These are phyloP conservation scores for Eulithis prunata DNA, from an alignment of 2,888 invertebrate genomes.

Conservation along the genomic window DNA sequence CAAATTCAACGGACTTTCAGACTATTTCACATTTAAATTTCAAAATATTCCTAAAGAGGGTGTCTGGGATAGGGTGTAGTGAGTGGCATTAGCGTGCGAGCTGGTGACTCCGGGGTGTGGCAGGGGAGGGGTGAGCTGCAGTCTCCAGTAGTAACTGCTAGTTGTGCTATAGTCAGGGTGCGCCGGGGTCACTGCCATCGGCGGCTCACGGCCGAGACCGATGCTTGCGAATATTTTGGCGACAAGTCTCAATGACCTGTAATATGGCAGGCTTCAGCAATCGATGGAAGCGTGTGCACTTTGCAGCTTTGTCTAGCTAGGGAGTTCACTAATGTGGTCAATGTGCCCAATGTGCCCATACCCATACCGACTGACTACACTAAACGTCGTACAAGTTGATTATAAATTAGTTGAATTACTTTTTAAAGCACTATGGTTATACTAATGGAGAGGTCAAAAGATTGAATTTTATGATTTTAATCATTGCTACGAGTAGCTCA, in stretches of 20 bases:
- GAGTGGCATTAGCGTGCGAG: slow-evolving; percentile 34
- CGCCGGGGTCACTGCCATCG: slow-evolving; percentile 86
- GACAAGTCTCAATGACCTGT: slow-evolving; percentile 65
- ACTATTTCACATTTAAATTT: slow-evolving; percentile 34
- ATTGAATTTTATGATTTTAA: no score
- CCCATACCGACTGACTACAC: not conserved
- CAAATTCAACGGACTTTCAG: slow-evolving; percentile 17
- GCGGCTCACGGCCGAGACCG: slow-evolving; percentile 72
- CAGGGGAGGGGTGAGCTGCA: slow-evolving; percentile 46
- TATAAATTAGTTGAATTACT: not conserved
- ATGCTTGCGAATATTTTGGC: slow-evolving; percentile 69
- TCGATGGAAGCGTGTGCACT: slow-evolving; percentile 32
- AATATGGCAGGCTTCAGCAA: slow-evolving; percentile 43
- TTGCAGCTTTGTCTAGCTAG: slow-evolving; percentile 27
- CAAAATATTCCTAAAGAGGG: slow-evolving; percentile 36
- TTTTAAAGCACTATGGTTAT: no score
- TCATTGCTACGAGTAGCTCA: no score
- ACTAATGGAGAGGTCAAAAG: no score
- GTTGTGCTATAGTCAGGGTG: slow-evolving; percentile 80
- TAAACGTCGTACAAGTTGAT: not conserved
- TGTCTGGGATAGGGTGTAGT: slow-evolving; percentile 34
- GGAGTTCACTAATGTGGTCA: not conserved
- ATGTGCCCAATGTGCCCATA: not conserved
- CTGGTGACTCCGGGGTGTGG: slow-evolving; percentile 37
- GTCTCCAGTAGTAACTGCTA: slow-evolving; percentile 22